A percentile compares a stretch with the other conserved stretches of the same genome.
phyloP scores from a whole-genome alignment of 2,888 invertebrate species.

The Tenodera sinensis region DNA sequence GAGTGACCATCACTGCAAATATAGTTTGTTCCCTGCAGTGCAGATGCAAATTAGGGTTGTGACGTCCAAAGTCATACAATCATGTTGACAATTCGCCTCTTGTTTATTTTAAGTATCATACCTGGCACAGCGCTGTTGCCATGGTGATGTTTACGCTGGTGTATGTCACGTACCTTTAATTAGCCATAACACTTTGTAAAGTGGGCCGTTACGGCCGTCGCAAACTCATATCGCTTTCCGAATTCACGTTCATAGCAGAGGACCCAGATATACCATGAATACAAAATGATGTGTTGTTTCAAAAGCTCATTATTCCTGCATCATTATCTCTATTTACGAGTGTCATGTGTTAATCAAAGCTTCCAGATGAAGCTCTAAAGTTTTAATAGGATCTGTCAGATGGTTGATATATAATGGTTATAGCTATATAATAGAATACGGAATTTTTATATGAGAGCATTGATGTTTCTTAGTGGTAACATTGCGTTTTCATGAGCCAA shows the following conservation, averaged over 20 bases:
- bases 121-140: too few relatives aligned
- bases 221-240: background rate
- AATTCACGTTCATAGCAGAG: background rate
- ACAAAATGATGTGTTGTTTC: background rate
- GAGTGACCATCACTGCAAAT: background rate
- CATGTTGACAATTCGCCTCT: background rate
- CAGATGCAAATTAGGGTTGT: background rate
- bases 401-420: background rate
- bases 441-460: background rate
- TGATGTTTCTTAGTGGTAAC: background rate
- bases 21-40: background rate
- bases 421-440: background rate
- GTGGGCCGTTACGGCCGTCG: background rate
- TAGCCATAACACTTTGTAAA: background rate
- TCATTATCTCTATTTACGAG: background rate
- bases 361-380: background rate
- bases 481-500: background rate
- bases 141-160: background rate
- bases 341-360: background rate
- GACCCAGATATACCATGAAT: background rate
- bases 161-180: background rate
- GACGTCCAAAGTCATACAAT: background rate
- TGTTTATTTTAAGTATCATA: background rate
- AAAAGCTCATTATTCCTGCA: background rate
- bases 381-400: background rate